Evolutionary conservation across 2,797 vertebrate species (phyloP), one percentile per base, ranked within the genome.

Genomic region (Serranus cabrilla): DNA sequence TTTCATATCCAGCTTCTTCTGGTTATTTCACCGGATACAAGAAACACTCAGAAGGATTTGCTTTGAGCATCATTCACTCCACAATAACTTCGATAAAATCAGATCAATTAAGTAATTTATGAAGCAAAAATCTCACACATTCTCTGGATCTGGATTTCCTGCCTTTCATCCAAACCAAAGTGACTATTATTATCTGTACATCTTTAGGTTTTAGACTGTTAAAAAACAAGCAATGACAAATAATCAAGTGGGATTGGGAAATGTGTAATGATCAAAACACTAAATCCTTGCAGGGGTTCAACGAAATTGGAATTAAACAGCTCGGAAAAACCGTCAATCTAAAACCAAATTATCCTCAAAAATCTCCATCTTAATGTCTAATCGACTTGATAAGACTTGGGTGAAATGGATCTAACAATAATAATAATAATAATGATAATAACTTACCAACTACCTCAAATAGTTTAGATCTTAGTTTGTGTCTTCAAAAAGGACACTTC

Each of bases 371-470:
- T n/a, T n/a, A 52, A 45, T 1, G n/a, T n/a, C n/a, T n/a, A n/a
- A n/a, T n/a, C n/a, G n/a, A 34, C 34, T 34, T 34, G 34, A 7
- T 34, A 34, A 7, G 34, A 7, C 34, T 8, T 34, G 34, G 34
- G 34, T 40, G 62, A 50, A 64, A 57, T 12, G n/a, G 5, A 43
- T n/a, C n/a, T n/a, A n/a, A n/a, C n/a, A n/a, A n/a, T n/a, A n/a
- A n/a, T n/a, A n/a, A n/a, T n/a, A n/a, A n/a, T n/a, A n/a, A n/a
- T n/a, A n/a, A n/a, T n/a, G n/a, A n/a, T n/a, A n/a, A n/a, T n/a
- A n/a, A n/a, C 86, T 80, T 27, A 80, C 85, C 83, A 21, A 17
- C 43, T 11, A 45, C 7, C 39, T 50, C 2, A 9, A 21, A 39
- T 6, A 13, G 20, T 25, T 60, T 5, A 1, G 25, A 23, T 31